Evolutionary conservation across 2,888 invertebrate genomes (phyloP).

Genomic region (Agrotis segetum): DNA sequence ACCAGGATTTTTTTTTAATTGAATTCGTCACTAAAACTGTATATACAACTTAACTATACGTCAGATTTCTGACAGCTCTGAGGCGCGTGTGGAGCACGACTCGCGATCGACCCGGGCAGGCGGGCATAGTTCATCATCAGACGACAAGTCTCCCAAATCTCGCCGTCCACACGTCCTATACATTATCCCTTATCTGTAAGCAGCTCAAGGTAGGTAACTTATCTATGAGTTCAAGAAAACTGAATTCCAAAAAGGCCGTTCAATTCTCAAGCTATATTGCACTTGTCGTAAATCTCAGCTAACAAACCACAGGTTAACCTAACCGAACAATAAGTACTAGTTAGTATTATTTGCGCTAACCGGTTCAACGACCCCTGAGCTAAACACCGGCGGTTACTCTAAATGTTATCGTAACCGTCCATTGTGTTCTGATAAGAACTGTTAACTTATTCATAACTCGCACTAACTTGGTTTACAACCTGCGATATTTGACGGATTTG

Average conservation of each 20-base stretch:
- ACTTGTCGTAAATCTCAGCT: not conserved
- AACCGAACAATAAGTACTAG: conserved; percentile 34
- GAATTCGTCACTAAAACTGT: too few species aligned
- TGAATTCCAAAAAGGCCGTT: not conserved
- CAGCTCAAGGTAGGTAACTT: too few species aligned
- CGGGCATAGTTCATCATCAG: too few species aligned
- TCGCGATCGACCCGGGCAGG: too few species aligned
- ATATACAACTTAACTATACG: too few species aligned
- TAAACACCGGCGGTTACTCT: conserved; percentile 53
- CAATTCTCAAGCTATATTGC: not conserved
- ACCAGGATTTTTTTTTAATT: too few species aligned
- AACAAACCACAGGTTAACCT: conserved; percentile 7
- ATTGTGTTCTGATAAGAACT: conserved; percentile 64
- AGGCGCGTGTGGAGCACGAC: too few species aligned
- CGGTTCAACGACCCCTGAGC: conserved; percentile 55
- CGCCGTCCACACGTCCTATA: too few species aligned
- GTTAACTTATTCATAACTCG: conserved; percentile 47
- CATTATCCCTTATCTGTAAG: too few species aligned
- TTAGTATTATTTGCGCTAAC: conserved; percentile 27
- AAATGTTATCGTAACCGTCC: conserved; percentile 63
- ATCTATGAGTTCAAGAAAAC: not conserved
- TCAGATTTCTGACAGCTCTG: too few species aligned
- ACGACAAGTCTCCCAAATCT: too few species aligned
- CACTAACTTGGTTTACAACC: conserved; percentile 29
- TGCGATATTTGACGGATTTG: conserved; percentile 42